These are phyloP conservation scores for Neotoxoptera formosana DNA, from an alignment of 1,140 invertebrate genomes.

Conservation along the genomic window DNA sequence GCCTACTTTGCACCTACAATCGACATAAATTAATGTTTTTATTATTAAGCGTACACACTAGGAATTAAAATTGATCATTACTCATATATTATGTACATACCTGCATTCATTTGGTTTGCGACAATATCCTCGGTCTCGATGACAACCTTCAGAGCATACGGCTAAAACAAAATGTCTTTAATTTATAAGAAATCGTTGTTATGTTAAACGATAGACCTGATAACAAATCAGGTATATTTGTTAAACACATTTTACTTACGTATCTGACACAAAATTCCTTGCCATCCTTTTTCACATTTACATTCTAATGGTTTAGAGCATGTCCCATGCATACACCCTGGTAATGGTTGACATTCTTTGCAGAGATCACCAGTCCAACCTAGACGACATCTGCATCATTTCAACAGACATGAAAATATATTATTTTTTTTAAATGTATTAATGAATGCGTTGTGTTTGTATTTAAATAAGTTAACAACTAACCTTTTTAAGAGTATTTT, in stretches of 20 bases:
- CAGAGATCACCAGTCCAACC: conserved; percentile 85
- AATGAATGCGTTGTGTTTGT: not conserved
- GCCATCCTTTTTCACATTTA: conserved; percentile 85
- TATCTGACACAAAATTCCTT: conserved; percentile 84
- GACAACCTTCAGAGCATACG: conserved; percentile 82
- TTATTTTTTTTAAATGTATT: not conserved
- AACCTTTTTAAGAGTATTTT: not conserved
- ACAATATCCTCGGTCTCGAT: conserved; percentile 84
- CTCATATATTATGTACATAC: conserved; percentile 60
- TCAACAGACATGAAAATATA: not conserved
- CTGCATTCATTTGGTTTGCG: conserved; percentile 78
- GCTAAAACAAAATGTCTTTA: conserved; percentile 67
- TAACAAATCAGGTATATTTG: too few relatives aligned
- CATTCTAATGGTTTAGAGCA: conserved; percentile 86
- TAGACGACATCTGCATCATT: conserved; percentile 72
- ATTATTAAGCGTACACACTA: not conserved
- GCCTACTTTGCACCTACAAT: conserved; percentile 80
- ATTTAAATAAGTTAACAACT: not conserved
- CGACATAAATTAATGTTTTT: not conserved
- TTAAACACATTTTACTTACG: conserved; percentile 69
- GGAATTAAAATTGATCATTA: not conserved
- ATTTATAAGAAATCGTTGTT: not conserved
- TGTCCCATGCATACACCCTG: conserved; percentile 81
- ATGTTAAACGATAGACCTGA: too few relatives aligned
- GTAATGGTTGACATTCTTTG: conserved; percentile 78